phyloP scores from a whole-genome alignment of 2,797 vertebrate species.

The Trichosurus vulpecula region DNA sequence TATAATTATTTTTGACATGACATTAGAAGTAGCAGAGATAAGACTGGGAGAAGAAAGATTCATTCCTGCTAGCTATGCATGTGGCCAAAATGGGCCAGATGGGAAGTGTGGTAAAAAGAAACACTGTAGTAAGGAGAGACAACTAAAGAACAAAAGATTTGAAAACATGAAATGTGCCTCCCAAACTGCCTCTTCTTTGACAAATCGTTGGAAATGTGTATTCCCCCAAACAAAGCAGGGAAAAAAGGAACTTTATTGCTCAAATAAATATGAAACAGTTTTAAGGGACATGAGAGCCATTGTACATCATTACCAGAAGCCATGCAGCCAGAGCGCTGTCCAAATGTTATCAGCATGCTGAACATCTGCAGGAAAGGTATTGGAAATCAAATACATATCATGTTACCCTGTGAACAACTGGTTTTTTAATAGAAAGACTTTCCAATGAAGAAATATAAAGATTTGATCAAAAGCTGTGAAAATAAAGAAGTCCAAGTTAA shows the following conservation, averaged over 20 bases:
- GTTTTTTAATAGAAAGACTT: background rate
- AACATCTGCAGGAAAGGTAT: constrained; percentile 20
- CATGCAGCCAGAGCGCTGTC: background rate
- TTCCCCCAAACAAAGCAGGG: constrained; percentile 2
- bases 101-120: constrained; percentile 13
- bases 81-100: constrained; percentile 40
- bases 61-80: constrained; percentile 4
- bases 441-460: background rate
- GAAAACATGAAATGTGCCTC: background rate
- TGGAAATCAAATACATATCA: constrained; percentile 32
- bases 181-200: constrained; percentile 33
- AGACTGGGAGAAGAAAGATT: constrained; percentile 6
- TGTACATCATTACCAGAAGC: background rate
- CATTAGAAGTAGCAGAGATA: constrained; percentile 29
- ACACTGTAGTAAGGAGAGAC: background rate
- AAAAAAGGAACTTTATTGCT: background rate
- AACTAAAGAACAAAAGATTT: background rate
- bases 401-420: background rate
- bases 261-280: constrained; percentile 25
- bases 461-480: constrained; percentile 34
- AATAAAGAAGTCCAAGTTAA: constrained; percentile 7
- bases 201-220: constrained; percentile 36
- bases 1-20: background rate
- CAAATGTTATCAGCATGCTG: constrained; percentile 3
- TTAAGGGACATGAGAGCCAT: background rate